Percentiles rank a stretch among this genome's conserved stretches.
Evolutionary conservation across 1,140 invertebrate species (phyloP).

Genomic region (Aphelenchoides avenae): DNA sequence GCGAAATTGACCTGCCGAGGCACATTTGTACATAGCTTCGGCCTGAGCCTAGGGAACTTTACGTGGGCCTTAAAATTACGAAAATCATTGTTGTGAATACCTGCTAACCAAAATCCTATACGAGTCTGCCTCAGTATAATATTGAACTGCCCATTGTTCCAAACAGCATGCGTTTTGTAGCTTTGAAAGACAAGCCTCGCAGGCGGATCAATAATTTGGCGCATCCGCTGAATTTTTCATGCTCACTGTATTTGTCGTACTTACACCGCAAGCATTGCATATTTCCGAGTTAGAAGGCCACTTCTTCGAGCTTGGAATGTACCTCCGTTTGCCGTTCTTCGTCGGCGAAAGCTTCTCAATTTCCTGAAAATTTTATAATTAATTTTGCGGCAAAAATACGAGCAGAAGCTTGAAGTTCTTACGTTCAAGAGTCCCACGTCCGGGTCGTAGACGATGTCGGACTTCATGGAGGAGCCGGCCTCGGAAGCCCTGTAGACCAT

Average conservation of each 20-base stretch:
- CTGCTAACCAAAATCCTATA: not conserved
- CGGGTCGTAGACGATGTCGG: conserved; percentile 19
- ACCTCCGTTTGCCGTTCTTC: conserved; percentile 6
- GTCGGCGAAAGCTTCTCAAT: conserved; percentile 15
- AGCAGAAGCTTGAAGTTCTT: conserved; percentile 2
- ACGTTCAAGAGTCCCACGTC: conserved; percentile 21
- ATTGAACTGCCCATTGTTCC: not conserved
- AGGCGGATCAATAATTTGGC: too few relatives aligned
- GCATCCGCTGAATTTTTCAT: too few relatives aligned
- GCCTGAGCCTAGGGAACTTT: too few relatives aligned
- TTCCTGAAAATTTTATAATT: conserved; percentile 16
- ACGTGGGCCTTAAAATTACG: too few relatives aligned
- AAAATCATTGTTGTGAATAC: too few relatives aligned
- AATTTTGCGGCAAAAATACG: not conserved
- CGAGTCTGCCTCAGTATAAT: conserved; percentile 2
- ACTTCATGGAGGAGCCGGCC: too few relatives aligned
- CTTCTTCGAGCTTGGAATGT: conserved; percentile 5
- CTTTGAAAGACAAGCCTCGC: too few relatives aligned
- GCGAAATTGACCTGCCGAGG: too few relatives aligned
- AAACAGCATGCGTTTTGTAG: too few relatives aligned
- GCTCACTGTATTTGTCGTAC: too few relatives aligned
- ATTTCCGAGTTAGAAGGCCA: conserved; percentile 19
- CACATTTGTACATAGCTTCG: too few relatives aligned
- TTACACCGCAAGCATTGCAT: conserved; percentile 8
- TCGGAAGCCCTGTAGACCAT: too few relatives aligned